Base-by-base conservation (phyloP, 2,888 invertebrate genomes). In the Andricus quercusramuli region DNA sequence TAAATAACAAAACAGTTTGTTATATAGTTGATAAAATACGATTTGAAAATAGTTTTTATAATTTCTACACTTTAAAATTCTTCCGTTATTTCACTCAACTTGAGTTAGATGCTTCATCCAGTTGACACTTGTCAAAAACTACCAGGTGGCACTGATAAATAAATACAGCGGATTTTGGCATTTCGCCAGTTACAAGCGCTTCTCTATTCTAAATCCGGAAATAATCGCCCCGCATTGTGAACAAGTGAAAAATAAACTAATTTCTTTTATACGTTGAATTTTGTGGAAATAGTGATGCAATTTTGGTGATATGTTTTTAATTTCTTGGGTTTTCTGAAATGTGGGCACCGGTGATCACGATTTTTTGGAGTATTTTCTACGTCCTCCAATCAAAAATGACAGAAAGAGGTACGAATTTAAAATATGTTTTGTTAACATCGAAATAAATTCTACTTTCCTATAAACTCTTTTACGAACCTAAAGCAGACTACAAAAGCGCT, bases 141-240 rank as follows among this genome's bases (percentile, higher is more conserved):
- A 51, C n/a, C 74, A 56, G 56, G 74, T 74, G 74, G 56, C 51
- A 56, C 51, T 67, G 67, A 78, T 66, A 78, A 78, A 78, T 78
- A 78, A 51, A 78, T 78, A 78, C 66, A 66, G 47, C 22, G 25
- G 51, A 66, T 37, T 15, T 44, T 78, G 78, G 78, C 78, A 47
- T 9, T 9, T 13, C 25, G 78, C 78, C 78, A 78, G 41, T 78
- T 65, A 44, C 25, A 29, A 70, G 47, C 20, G 20, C 20, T 15
- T 44, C 25, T 44, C 68, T 56, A 67, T 78, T 78, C 32, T 47
- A 51, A 78, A 78, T 41, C 67, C 66, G 64, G 51, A 65, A 64
- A 66, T 64, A 66, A 74, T 66, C 51, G 32, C 5, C 47, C 64
- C 11, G 29, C 29, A 47, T 47, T 56, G 47, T 56, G 66, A 65